Base-by-base conservation (phyloP, 2,113 vertebrate genomes). In the Syngnathus scovelli region DNA sequence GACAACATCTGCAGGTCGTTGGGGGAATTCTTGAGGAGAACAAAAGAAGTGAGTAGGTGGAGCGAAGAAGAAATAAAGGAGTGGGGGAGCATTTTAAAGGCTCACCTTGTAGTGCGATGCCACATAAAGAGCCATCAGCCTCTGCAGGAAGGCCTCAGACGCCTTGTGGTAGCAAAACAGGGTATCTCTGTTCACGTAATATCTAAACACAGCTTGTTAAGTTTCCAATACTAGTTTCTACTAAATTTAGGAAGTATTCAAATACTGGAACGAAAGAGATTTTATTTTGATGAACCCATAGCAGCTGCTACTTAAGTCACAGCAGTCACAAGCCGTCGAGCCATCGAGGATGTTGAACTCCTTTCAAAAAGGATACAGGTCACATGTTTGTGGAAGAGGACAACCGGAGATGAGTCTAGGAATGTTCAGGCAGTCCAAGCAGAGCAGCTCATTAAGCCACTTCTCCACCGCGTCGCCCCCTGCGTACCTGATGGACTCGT, bases 1-100 rank as follows among this genome's bases (percentile, higher is more conserved):
- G 97, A 99, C 33, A 99, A 90, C 94, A 99, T 90, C 92, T 99
- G 97, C 39, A 99, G 94, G 65, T 99, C 97, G 11, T 95, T 99
- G 46, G 97, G 97, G 0, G 96, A 96, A 86, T 99, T 99, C 95
- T 99, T 85, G 3, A 81, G 59, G 3, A 69, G 15, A 70, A 72
- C 61, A 46, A 1, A 43, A 15, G 0, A 5, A 59, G 69, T 64
- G 36, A 68, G 51, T 51, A 56, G 65, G 41, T 15, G 7, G 21
- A 46, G 15, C 52, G 2, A 27, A 59, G 16, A 38, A 60, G 16
- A 60, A 62, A 16, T 16, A 15, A 18, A 13, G 19, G 7, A 12
- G 1, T n/a, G 16, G 43, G 7, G 15, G 18, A 64, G 43, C 15
- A 21, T 23, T 27, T 33, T 39, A n/a, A 21, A 7, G 1, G 16